A percentile compares a stretch with the other conserved stretches of the same genome.
These are phyloP conservation scores for Himalopsyche tibetana DNA, from an alignment of 2,888 invertebrate species.

Conservation along the genomic window DNA sequence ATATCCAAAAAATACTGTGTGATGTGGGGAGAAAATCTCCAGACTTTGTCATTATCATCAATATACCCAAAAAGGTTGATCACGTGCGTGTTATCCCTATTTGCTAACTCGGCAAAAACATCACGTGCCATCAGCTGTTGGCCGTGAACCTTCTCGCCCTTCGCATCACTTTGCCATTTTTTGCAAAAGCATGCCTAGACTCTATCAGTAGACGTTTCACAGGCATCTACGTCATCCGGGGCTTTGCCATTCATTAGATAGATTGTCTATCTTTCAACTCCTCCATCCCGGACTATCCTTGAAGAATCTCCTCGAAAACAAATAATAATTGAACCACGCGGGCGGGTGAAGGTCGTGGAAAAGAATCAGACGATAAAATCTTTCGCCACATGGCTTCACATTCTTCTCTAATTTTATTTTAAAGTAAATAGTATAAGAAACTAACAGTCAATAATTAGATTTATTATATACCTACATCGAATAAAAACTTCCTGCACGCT, in stretches of 20 bases:
- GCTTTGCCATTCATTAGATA: background rate
- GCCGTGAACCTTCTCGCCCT: slow-evolving; percentile 1
- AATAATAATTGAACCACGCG: background rate
- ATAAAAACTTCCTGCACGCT: too few species aligned
- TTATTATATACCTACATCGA: too few species aligned
- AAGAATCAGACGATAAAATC: background rate
- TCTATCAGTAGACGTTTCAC: background rate
- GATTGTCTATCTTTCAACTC: background rate
- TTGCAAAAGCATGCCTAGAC: slow-evolving; percentile 11
- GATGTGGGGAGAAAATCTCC: too few species aligned
- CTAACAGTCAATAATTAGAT: too few species aligned
- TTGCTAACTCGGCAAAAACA: background rate
- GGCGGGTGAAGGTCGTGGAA: background rate
- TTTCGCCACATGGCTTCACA: background rate
- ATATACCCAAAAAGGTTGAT: background rate
- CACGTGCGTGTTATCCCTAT: background rate
- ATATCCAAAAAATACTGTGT: too few species aligned
- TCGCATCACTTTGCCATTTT: background rate
- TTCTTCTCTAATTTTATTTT: background rate
- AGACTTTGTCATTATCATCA: too few species aligned
- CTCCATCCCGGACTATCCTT: background rate
- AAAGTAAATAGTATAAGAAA: too few species aligned
- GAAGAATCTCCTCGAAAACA: slow-evolving; percentile 18
- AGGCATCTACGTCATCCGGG: too few species aligned
- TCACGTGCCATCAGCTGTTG: slow-evolving; percentile 30